Conservation (phyloP, 2,113 vertebrate genomes). For the Alaudala cheleensis region DNA sequence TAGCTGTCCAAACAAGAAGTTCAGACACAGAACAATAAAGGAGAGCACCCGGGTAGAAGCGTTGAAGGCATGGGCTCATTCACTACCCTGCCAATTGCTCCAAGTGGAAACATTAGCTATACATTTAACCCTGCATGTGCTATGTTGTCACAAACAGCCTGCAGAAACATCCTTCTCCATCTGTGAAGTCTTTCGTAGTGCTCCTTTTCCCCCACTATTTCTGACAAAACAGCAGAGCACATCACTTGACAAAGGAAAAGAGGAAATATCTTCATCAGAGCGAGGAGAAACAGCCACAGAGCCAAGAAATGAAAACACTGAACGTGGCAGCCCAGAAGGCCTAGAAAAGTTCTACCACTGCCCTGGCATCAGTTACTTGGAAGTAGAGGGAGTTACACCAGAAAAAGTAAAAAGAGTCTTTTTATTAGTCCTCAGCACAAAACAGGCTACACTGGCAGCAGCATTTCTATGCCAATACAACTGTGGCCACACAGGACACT, state of each 20-base stretch:
- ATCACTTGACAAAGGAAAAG: neutral
- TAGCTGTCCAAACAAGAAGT: constrained; percentile 67
- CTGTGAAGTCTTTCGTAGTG: neutral
- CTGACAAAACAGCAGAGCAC: neutral
- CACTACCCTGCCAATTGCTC: constrained; percentile 19
- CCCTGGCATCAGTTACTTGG: neutral
- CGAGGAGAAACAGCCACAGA: neutral
- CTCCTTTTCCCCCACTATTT: neutral
- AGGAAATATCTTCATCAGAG: neutral
- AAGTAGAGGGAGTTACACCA: neutral
- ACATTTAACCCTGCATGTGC: neutral
- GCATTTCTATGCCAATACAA: constrained; percentile 27
- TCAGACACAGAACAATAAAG: constrained; percentile 50
- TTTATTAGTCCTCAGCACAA: constrained; percentile 19
- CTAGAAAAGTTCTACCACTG: neutral
- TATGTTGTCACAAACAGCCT: neutral
- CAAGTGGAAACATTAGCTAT: neutral
- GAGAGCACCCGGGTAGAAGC: constrained; percentile 10
- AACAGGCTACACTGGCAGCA: constrained; percentile 5
- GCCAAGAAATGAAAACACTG: neutral
- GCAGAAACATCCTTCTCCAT: neutral
- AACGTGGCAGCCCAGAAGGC: neutral
- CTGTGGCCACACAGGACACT: neutral
- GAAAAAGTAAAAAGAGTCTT: constrained; percentile 11
- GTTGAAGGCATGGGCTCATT: neutral